phyloP scores from a whole-genome alignment of 2,113 vertebrate genomes.

The Egretta garzetta region DNA sequence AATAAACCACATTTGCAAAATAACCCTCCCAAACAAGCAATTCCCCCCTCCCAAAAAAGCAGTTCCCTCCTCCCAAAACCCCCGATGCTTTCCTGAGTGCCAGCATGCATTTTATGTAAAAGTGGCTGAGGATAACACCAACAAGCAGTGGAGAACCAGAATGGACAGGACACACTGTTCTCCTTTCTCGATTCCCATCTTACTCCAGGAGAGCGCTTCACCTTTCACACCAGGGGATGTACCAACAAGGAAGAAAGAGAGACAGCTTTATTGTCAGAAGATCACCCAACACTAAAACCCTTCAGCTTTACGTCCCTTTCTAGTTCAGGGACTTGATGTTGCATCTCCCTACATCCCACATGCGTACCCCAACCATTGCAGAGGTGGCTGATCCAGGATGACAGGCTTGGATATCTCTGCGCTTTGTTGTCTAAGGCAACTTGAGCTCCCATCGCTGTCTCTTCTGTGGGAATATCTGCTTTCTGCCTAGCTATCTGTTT shows the following conservation, averaged over 20 bases:
- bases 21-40: background rate
- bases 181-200: background rate
- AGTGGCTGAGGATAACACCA: background rate
- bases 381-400: accelerated
- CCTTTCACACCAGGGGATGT: background rate
- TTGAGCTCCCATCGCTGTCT: background rate
- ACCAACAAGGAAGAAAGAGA: background rate
- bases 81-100: background rate
- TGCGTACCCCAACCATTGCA: accelerated
- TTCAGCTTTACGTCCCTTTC: too few relatives aligned
- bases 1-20: background rate
- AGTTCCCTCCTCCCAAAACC: background rate
- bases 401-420: background rate
- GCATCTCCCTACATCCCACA: background rate
- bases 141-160: background rate
- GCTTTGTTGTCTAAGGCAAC: background rate
- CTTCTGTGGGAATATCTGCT: background rate
- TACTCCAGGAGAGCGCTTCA: background rate
- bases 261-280: background rate
- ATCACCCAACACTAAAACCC: background rate
- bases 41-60: background rate
- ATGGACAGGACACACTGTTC: background rate
- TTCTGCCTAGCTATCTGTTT: background rate
- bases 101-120: background rate
- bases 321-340: background rate